Percentiles rank a stretch among this genome's conserved stretches.
phyloP scores from a whole-genome alignment of 1,140 invertebrate genomes.

The Branchinecta lynchi region DNA sequence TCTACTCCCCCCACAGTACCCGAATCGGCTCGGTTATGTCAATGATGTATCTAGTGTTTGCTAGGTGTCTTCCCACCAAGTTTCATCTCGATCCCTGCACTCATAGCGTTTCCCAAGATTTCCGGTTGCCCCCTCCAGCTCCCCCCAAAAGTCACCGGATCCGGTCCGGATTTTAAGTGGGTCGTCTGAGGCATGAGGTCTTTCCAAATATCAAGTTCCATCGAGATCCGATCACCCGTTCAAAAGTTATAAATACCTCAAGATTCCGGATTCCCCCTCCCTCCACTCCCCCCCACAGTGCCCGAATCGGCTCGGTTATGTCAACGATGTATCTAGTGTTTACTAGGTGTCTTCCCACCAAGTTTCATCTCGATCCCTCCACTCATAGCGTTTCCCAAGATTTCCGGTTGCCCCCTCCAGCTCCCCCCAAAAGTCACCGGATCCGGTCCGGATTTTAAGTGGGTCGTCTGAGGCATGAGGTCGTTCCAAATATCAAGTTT shows the following conservation, averaged over 20 bases:
- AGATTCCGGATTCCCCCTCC: no score
- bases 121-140: neutral
- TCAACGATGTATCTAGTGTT: neutral
- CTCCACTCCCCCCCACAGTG: no score
- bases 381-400: constrained; percentile 5
- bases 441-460: neutral
- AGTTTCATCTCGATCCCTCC: constrained; percentile 8
- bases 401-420: neutral
- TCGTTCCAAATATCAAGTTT: no score
- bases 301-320: no score
- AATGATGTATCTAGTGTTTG: no score
- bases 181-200: neutral
- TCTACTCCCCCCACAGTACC: no score
- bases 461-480: neutral
- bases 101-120: constrained; percentile 1
- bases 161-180: neutral
- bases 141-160: neutral
- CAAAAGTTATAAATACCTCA: no score
- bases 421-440: constrained; percentile 3
- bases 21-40: no score
- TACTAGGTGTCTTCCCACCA: neutral
- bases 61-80: no score
- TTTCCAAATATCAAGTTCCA: no score
- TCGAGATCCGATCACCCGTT: no score
- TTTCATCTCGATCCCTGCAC: no score